Base-by-base conservation (phyloP, 2,797 vertebrate species). In the Antrozous pallidus region DNA sequence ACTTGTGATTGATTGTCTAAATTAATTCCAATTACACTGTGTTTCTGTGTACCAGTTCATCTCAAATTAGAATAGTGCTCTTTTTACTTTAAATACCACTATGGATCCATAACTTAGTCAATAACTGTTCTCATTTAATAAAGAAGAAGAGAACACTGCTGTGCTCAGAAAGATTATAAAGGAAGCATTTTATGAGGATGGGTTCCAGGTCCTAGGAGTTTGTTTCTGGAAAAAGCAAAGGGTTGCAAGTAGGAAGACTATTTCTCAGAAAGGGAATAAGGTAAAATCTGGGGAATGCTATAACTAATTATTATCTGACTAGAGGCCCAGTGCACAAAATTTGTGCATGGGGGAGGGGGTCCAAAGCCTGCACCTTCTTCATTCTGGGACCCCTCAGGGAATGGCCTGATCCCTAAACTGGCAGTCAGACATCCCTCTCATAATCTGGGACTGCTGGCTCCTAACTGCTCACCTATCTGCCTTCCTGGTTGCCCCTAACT, bases 41-140 rank as follows among this genome's bases (percentile, higher is more conserved):
- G 18, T 89, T 94, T 93, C 42, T 65, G 20, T 51, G 54, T 11
- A 81, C 22, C 8, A 77, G 8, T 75, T 92, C n/a, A 73, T 73
- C 61, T 92, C 40, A 87, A 47, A 78, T 82, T 94, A 58, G 73
- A 63, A 56, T 77, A 90, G 42, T 31, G 22, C 87, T 14, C 28
- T 67, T 81, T 85, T 94, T 85, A 86, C 61, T 86, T 95, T 85
- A 85, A 86, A 83, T 92, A 65, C 58, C 17, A 69, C 56, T 83
- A 63, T 75, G 33, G 36, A 79, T 87, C 33, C 20, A 74, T 54
- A 91, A 51, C 38, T 45, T 86, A 95, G 26, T 65, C 61, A 77
- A 77, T 65, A 67, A 22, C 8, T 69, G 1, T 38, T 71, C 40
- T 85, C 20, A 45, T 85, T 91, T 91, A 93, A 54, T 90, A 90